Evolutionary conservation across 23 tunicate genomes (phyloP), one percentile per base, ranked within the genome.

Genomic region (Ascidia mentula): DNA sequence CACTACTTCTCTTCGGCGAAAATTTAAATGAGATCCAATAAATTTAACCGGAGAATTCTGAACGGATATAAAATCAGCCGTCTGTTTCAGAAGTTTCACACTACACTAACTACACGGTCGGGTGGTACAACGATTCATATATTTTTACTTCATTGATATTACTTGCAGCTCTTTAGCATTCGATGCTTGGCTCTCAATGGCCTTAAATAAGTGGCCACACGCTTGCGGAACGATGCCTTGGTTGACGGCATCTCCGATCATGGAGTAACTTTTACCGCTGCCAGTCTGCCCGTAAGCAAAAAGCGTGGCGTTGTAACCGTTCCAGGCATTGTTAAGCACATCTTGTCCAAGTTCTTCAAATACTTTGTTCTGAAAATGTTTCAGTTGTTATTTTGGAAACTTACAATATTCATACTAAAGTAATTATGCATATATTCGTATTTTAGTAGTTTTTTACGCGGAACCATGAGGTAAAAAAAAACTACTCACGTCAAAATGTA

Each of bases 251-350:
- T 79, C 73, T 34, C 95, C 95, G 32, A 89, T 77, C 95, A 89
- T 89, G 35, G 95, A 89, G 75, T 89, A 89, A 74, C 95, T 89
- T 69, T 89, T 89, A 40, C 95, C 95, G 69, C 95, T 89, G 65
- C 95, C 95, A 20, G 95, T 89, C 40, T 89, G 95, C 74, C 95
- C 95, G 36, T 89, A 89, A 32, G 95, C 95, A 74, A 89, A 89
- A 40, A 89, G 53, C 4, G 95, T 89, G 20, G 95, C 87, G 32
- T 89, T 89, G 84, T 89, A 89, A 0, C 95, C 95, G 31, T 83
- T 77, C 95, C 95, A 89, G 18, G 95, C 95, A 79, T 89, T 89
- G 73, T 89, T 76, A 30, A 89, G 65, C 8, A 89, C 95, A 18
- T 85, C 86, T 61, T 75, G 59, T 13, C 97, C 97, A 40, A 91